phyloP scores from a whole-genome alignment of 2,888 invertebrate genomes.

The Drosophila nr. perissopoda region DNA sequence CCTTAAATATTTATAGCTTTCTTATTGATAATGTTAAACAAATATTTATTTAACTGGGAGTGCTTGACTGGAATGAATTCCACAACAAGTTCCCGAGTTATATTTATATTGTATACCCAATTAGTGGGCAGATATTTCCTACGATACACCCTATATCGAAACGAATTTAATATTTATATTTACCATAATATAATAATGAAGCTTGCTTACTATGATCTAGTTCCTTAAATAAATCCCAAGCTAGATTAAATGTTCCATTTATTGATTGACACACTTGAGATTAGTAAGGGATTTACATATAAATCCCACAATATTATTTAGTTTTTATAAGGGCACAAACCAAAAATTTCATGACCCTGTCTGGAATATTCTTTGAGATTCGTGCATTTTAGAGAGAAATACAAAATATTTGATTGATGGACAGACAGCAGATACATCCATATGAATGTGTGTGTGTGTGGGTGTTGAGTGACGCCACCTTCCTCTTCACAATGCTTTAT shows the following conservation, averaged over 20 bases:
- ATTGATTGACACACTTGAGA: background rate
- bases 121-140: background rate
- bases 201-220: background rate
- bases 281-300: background rate
- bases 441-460: background rate
- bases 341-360: background rate
- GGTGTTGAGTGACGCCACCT: background rate
- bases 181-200: background rate
- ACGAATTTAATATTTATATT: background rate
- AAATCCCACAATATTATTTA: background rate
- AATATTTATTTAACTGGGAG: background rate
- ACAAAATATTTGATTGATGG: slow-evolving; percentile 14
- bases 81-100: background rate
- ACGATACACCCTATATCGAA: background rate
- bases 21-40: background rate
- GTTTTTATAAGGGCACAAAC: background rate
- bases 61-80: background rate
- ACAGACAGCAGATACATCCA: background rate
- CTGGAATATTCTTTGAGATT: slow-evolving; percentile 8
- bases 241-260: background rate
- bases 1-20: background rate
- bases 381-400: background rate
- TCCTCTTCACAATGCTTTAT: background rate
- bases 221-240: background rate
- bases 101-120: background rate